Evolutionary conservation across 2,113 vertebrate species (phyloP), one percentile per base, ranked within the genome.

Genomic region (Pelusios castaneus): DNA sequence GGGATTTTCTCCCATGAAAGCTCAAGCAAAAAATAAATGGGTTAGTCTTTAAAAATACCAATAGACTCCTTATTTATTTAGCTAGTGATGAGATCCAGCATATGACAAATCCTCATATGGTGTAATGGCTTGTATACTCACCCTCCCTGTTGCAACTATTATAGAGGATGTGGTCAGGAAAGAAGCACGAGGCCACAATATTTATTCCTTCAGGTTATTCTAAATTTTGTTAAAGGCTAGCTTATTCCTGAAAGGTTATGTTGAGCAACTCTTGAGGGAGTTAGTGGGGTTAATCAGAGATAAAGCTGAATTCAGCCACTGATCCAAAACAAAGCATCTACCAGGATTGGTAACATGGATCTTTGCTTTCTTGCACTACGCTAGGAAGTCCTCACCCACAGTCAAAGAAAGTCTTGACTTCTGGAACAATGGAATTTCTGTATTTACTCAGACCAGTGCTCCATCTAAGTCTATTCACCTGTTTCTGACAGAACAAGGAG

Each of bases 381-480:
- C 6, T 16, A 47, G 75, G 14, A 10, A 4, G 73, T 41, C 70
- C 38, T 0, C 0, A 5, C 13, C 13, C 29, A 34, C 17, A n/a
- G 17, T 34, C 9, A 6, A 67, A 38, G 54, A 8, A 41, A 77
- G 77, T n/a, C n/a, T n/a, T n/a, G n/a, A n/a, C n/a, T n/a, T n/a
- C n/a, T n/a, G n/a, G n/a, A n/a, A 9, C 16, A 16, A 10, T 14
- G 80, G 45, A 27, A 22, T 31, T 21, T 1, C 24, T 19, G 12
- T 16, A 67, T 67, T 67, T 67, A 67, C 8, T 67, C 63, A 67
- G 8, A 67, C 8, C 63, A 24, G 12, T 0, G 1, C 9, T 3
- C 0, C 0, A 31, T 76, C 0, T 79, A 4, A n/a, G 43, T 67
- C 2, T 2, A 0, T 0, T 2, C 19, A 14, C 83, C 56, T 10